Base-by-base conservation (phyloP, 2,113 vertebrate species). In the Chaenogobius annularis region DNA sequence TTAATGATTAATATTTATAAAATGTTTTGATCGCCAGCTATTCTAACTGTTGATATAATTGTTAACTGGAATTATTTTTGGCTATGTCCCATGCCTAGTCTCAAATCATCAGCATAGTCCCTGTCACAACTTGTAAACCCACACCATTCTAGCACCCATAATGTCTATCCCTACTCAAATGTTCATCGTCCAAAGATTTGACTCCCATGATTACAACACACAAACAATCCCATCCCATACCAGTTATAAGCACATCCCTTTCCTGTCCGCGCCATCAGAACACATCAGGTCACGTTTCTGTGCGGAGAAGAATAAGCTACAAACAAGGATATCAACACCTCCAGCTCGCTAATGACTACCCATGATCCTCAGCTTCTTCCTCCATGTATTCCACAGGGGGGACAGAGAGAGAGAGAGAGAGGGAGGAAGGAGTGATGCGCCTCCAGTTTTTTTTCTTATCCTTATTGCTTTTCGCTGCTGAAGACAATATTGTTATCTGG, bases 401-500 rank as follows among this genome's bases (percentile, higher is more conserved):
- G 68, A 84, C 83, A 87, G 55, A 87, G 71, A 79, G 87, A 80
- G 83, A 74, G 79, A 14, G 17, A 8, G 72, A 72, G 65, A 19
- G 66, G 79, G 85, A 82, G 79, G 74, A 77, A 87, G 82, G 85
- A 74, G 79, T 85, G 87, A 47, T 77, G 83, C 80, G 91, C 89
- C 87, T 87, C 55, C 85, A 88, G 90, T 90, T 89, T 63, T 85
- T 20, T 54, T 54, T 20, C 83, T 90, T 84, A 85, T 75, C 68
- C 84, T 92, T 93, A 93, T 94, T 94, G 85, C 87, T 85, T 88
- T 80, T 88, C 14, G 77, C 77, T 79, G 79, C 83, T 22, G 72
- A 88, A 85, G 84, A 91, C 88, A 93, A 92, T 93, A 88, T 92
- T 93, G 92, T 94, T 92, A 93, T 93, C 91, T 92, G 68, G 85